Conservation (phyloP, 64 coral and sea anemone genomes). For the Trachythela sp. region DNA sequence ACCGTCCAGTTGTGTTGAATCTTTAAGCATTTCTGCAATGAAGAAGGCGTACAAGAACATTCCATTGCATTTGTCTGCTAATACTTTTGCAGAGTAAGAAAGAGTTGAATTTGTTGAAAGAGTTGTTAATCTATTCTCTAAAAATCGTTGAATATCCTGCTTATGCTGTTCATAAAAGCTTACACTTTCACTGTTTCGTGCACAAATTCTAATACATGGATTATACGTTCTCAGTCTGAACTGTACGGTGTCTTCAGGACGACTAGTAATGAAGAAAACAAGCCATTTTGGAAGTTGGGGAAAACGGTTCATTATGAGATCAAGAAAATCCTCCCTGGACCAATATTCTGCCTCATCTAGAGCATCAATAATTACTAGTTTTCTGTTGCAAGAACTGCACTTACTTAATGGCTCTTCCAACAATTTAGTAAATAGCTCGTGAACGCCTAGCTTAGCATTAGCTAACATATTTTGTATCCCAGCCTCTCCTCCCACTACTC, state of each 20-base stretch:
- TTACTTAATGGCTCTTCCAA: constrained; percentile 29
- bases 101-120: no score
- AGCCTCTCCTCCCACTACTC: neutral
- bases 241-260: neutral
- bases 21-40: neutral
- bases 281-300: constrained; percentile 22
- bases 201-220: constrained; percentile 19
- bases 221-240: neutral
- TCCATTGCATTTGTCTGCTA: constrained; percentile 15
- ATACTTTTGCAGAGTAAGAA: neutral
- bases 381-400: neutral
- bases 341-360: constrained; percentile 30
- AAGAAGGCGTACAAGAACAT: constrained; percentile 30
- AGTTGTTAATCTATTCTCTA: neutral
- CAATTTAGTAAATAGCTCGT: constrained; percentile 29
- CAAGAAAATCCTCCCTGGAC: constrained; percentile 34
- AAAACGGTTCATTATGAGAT: neutral
- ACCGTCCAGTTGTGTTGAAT: neutral
- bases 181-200: neutral
- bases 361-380: constrained; percentile 32
- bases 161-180: constrained; percentile 1
- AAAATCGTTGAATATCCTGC: constrained; percentile 2
- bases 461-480: neutral
- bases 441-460: neutral
- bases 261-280: constrained; percentile 38